These are phyloP conservation scores for Drosophila sturtevanti DNA, from an alignment of 1,140 invertebrate species.

Conservation along the genomic window DNA sequence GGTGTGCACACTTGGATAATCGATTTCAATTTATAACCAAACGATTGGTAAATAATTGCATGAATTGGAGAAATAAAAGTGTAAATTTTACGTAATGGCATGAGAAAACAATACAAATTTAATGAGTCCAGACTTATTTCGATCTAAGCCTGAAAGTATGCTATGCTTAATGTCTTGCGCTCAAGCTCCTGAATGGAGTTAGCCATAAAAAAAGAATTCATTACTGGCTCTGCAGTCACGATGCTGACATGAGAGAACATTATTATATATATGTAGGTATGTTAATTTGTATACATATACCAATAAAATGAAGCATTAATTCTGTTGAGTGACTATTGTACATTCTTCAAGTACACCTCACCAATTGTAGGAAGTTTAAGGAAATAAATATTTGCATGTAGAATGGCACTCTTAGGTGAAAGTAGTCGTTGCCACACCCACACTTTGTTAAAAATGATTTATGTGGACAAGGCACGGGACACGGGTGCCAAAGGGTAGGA, in stretches of 20 bases:
- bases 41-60: neutral
- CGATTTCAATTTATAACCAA: conserved; percentile 37
- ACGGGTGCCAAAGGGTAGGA: neutral
- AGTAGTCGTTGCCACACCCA: neutral
- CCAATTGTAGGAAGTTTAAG: neutral
- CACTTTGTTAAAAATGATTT: conserved; percentile 23
- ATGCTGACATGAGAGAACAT: too few species aligned
- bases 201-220: too few species aligned
- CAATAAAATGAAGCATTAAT: too few species aligned
- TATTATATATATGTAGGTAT: too few species aligned
- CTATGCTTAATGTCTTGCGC: neutral
- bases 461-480: conserved; percentile 20
- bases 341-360: neutral
- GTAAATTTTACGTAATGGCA: too few species aligned
- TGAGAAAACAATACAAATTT: too few species aligned
- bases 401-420: neutral
- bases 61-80: neutral
- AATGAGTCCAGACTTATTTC: neutral
- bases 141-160: conserved; percentile 1
- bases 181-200: too few species aligned
- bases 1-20: conserved; percentile 34
- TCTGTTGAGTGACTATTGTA: neutral
- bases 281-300: too few species aligned
- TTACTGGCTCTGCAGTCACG: too few species aligned
- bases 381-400: conserved; percentile 14